These are phyloP conservation scores for Sander lucioperca DNA, from an alignment of 2,113 vertebrate genomes.

Conservation along the genomic window DNA sequence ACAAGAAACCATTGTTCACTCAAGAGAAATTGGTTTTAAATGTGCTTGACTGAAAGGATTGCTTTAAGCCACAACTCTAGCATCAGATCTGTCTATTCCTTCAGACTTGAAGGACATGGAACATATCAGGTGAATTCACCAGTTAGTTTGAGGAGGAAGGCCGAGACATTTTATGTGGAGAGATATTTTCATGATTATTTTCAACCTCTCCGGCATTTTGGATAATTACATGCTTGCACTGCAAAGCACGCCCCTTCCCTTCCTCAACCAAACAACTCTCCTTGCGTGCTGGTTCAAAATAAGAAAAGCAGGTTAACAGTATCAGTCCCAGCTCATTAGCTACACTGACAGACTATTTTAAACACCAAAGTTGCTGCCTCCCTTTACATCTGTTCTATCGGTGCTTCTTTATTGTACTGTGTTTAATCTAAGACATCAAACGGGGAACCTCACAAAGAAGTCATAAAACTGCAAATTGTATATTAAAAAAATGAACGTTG, in stretches of 20 bases:
- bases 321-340: slow-evolving; percentile 63
- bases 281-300: slow-evolving; percentile 17
- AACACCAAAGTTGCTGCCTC: slow-evolving; percentile 36
- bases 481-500: slow-evolving; percentile 42
- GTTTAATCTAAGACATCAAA: slow-evolving; percentile 73
- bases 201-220: slow-evolving; percentile 12
- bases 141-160: neutral
- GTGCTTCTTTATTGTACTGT: slow-evolving; percentile 24
- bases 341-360: slow-evolving; percentile 37
- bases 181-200: slow-evolving; percentile 35
- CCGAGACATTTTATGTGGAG: neutral
- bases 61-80: slow-evolving; percentile 3
- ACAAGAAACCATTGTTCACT: slow-evolving; percentile 18
- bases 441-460: slow-evolving; percentile 50
- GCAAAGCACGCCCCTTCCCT: neutral
- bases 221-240: slow-evolving; percentile 16
- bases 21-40: slow-evolving; percentile 34
- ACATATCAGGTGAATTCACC: slow-evolving; percentile 5
- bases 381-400: slow-evolving; percentile 46
- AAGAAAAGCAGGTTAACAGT: slow-evolving; percentile 56
- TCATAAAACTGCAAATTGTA: slow-evolving; percentile 57
- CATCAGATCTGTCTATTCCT: neutral
- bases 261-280: slow-evolving; percentile 15
- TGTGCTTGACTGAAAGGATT: slow-evolving; percentile 21
- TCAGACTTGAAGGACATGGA: neutral